Conservation (phyloP, 53 echinoderm and acorn worm species). For the Pentamera pediparva region DNA sequence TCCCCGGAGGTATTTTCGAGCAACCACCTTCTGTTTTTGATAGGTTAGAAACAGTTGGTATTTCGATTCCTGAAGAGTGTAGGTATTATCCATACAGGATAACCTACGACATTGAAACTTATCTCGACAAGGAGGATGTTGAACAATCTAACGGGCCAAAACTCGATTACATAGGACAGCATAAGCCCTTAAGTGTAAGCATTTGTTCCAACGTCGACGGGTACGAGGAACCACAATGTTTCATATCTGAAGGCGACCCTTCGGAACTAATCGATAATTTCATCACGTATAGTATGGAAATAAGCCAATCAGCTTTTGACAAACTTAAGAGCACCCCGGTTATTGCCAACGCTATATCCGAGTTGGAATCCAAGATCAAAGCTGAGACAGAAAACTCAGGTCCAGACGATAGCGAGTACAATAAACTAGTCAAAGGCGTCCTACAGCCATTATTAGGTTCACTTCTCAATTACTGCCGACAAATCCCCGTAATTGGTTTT, state of each 20-base stretch:
- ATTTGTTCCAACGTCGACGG: not conserved
- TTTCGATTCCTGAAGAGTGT: no score
- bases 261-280: not conserved
- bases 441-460: not conserved
- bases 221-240: not conserved
- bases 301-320: constrained; percentile 14
- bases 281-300: constrained; percentile 1
- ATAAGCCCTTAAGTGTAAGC: constrained; percentile 1
- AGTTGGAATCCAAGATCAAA: no score
- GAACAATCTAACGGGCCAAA: not conserved
- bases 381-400: no score
- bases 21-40: no score
- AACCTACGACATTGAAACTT: constrained; percentile 2
- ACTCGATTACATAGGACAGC: not conserved
- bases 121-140: not conserved
- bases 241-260: not conserved
- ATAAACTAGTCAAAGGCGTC: not conserved
- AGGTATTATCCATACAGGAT: not conserved
- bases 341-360: no score
- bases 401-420: not conserved
- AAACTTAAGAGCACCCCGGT: no score
- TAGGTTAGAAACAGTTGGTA: no score
- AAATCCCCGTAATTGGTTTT: constrained; percentile 5
- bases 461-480: not conserved
- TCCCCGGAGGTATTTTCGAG: no score